Evolutionary conservation across 2,113 vertebrate genomes (phyloP).

Genomic region (Hylia prasina): DNA sequence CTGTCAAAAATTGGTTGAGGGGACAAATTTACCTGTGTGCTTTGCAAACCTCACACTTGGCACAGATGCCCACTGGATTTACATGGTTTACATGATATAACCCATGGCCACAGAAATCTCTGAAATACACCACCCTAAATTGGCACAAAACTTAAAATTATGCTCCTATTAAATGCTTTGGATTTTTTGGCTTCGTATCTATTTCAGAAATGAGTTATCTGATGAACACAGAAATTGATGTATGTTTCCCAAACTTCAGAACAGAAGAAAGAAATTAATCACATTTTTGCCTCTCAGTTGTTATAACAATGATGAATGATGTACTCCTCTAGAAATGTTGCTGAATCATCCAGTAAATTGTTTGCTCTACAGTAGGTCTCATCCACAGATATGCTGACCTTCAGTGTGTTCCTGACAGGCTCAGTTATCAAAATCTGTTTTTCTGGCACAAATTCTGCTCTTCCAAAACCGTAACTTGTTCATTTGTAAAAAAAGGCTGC

Average conservation of each 20-base stretch:
- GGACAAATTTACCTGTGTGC: neutral
- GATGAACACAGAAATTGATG: conserved; percentile 57
- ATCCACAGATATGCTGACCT: conserved; percentile 59
- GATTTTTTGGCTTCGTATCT: neutral
- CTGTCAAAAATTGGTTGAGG: neutral
- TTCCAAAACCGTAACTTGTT: conserved; percentile 16
- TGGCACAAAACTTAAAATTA: neutral
- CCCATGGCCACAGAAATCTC: neutral
- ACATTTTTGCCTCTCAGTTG: conserved; percentile 60
- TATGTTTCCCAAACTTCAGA: conserved; percentile 57
- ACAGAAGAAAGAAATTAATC: conserved; percentile 67
- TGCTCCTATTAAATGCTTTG: neutral
- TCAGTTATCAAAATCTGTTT: conserved; percentile 62
- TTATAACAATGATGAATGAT: conserved; percentile 66
- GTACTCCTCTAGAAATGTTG: conserved; percentile 24
- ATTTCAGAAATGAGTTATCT: conserved; percentile 50
- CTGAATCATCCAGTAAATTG: conserved; percentile 63
- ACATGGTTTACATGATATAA: neutral
- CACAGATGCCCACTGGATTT: neutral
- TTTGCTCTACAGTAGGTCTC: conserved; percentile 49
- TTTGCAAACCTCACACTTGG: neutral
- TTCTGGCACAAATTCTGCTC: conserved; percentile 33
- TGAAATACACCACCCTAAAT: neutral
- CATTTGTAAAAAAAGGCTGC: neutral
- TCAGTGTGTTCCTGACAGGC: conserved; percentile 58